Evolutionary conservation across 2,888 invertebrate species (phyloP).

Genomic region (Siphonodentalium dalli): DNA sequence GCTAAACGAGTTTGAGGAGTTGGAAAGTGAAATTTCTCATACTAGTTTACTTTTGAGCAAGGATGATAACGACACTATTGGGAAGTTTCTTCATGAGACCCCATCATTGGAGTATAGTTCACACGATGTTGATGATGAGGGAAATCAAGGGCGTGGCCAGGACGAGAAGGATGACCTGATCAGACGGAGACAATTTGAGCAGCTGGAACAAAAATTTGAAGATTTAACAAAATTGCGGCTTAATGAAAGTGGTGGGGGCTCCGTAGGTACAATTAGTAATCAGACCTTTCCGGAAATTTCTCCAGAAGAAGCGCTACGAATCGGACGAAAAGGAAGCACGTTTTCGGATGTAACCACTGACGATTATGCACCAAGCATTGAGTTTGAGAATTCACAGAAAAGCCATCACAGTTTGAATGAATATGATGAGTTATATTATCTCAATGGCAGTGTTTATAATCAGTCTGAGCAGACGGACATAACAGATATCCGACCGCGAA

Average conservation of each 20-base stretch:
- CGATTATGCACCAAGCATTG: constrained; percentile 35
- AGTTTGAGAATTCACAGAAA: constrained; percentile 35
- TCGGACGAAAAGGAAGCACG: too few relatives aligned
- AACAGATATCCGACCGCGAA: too few relatives aligned
- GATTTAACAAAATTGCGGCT: constrained; percentile 28
- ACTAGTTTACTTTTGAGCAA: constrained; percentile 29
- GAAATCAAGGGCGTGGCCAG: neutral
- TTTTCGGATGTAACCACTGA: constrained; percentile 28
- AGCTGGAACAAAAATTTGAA: constrained; percentile 24
- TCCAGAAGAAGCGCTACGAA: constrained; percentile 44
- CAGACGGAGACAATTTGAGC: constrained; percentile 19
- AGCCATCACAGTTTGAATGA: constrained; percentile 27
- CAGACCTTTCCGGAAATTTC: constrained; percentile 50
- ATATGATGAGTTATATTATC: constrained; percentile 47
- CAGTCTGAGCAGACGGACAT: too few relatives aligned
- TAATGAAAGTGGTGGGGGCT: constrained; percentile 42
- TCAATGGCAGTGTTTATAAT: too few relatives aligned
- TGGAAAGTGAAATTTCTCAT: constrained; percentile 39
- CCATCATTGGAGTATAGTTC: constrained; percentile 29
- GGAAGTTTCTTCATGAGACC: constrained; percentile 32
- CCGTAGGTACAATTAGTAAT: constrained; percentile 48
- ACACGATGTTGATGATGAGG: constrained; percentile 26
- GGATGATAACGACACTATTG: constrained; percentile 22
- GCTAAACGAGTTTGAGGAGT: constrained; percentile 50
- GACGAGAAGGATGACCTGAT: constrained; percentile 5